These are phyloP conservation scores for Holothuria glaberrima DNA, from an alignment of 35 echinoderm and acorn worm species.

Conservation along the genomic window DNA sequence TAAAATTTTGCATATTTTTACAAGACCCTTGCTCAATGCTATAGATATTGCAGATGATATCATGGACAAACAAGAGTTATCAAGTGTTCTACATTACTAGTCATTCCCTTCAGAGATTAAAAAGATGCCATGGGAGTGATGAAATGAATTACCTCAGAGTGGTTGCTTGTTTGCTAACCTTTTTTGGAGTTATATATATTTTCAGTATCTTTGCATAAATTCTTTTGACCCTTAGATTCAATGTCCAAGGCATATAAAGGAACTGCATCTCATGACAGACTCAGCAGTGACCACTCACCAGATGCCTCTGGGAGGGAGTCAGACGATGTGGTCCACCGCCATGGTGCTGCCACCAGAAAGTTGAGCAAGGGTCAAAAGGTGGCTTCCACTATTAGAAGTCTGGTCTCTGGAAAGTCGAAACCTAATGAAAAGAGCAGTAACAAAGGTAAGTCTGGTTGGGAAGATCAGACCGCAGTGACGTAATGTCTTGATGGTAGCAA, in stretches of 20 bases:
- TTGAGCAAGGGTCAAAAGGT: slow-evolving; percentile 16
- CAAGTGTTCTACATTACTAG: too few relatives aligned
- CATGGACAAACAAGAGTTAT: too few relatives aligned
- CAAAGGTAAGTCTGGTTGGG: background rate
- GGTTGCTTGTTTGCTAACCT: too few relatives aligned
- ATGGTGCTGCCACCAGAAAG: slow-evolving; percentile 16
- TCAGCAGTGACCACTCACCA: slow-evolving; percentile 6
- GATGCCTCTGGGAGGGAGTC: background rate
- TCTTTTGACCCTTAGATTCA: background rate
- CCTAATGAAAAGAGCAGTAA: slow-evolving; percentile 15
- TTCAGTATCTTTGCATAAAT: background rate
- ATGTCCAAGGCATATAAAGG: background rate
- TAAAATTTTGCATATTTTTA: too few relatives aligned
- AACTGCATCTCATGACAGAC: background rate
- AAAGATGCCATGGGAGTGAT: too few relatives aligned
- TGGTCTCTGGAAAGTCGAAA: slow-evolving; percentile 28
- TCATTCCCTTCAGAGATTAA: too few relatives aligned
- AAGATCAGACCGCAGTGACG: background rate
- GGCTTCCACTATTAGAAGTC: slow-evolving; percentile 32
- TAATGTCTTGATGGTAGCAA: too few relatives aligned
- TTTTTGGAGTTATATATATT: too few relatives aligned
- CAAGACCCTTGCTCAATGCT: too few relatives aligned
- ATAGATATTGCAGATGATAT: too few relatives aligned
- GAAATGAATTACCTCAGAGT: too few relatives aligned
- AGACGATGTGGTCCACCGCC: background rate